Conservation (phyloP, 2,113 vertebrate genomes). For the Herpetotheres cachinnans region DNA sequence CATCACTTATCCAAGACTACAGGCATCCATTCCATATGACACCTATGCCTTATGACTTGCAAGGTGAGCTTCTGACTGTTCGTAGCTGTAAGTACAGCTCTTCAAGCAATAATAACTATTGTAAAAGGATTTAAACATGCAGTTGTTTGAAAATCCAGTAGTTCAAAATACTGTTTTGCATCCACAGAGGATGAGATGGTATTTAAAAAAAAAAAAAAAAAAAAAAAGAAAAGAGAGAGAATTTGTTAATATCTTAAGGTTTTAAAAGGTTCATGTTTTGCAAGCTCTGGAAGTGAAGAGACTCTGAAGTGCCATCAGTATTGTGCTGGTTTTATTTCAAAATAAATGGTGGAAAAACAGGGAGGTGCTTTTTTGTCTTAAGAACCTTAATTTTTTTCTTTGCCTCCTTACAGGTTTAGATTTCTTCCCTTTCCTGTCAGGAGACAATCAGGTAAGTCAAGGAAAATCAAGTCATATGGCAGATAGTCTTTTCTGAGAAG, state of each 20-base stretch:
- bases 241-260: background rate
- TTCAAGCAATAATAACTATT: background rate
- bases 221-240: background rate
- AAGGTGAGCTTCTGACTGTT: conserved; percentile 76
- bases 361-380: background rate
- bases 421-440: conserved; percentile 98
- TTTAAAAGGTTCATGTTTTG: background rate
- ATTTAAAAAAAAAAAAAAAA: background rate
- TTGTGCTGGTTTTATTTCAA: background rate
- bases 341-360: background rate
- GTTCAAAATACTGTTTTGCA: background rate
- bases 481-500: background rate
- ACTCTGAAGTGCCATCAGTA: too few species aligned
- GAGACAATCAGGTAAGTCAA: conserved; percentile 93
- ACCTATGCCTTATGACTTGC: conserved; percentile 89
- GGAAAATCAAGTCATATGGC: background rate
- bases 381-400: conserved; percentile 25
- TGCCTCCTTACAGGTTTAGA: conserved; percentile 85
- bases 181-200: background rate
- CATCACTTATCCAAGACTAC: conserved; percentile 94
- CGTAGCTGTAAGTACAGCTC: background rate
- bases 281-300: background rate
- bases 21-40: conserved; percentile 93
- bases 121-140: background rate
- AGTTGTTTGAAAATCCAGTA: background rate